Evolutionary conservation across 2,797 vertebrate species (phyloP).

Genomic region (Lagodon rhomboides): DNA sequence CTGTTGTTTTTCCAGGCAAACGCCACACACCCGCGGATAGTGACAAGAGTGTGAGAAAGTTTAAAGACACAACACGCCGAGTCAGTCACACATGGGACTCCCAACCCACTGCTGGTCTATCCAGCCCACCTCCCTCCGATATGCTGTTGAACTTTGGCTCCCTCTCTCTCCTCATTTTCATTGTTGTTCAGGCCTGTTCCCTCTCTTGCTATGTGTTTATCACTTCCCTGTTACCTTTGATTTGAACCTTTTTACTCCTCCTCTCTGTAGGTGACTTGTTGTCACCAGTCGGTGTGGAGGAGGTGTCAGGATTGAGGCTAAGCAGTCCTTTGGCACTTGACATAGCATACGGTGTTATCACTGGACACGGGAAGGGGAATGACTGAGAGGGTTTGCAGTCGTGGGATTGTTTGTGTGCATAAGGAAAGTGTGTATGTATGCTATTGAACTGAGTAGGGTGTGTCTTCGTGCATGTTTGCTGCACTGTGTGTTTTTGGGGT

Average conservation of each 20-base stretch:
- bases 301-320: conserved; percentile 63
- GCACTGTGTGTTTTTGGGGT: conserved; percentile 65
- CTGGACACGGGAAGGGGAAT: conserved; percentile 44
- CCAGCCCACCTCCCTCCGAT: conserved; percentile 47
- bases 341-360: conserved; percentile 56
- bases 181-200: conserved; percentile 47
- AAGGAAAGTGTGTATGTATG: conserved; percentile 46
- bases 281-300: conserved; percentile 42
- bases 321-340: conserved; percentile 64
- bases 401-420: conserved; percentile 49
- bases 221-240: conserved; percentile 15
- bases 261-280: conserved; percentile 36
- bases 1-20: conserved; percentile 50
- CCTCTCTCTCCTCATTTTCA: conserved; percentile 39
- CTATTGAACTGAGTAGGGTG: conserved; percentile 35
- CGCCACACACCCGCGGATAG: conserved; percentile 22
- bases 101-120: conserved; percentile 37
- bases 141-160: conserved; percentile 63
- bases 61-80: conserved; percentile 38
- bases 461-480: conserved; percentile 51
- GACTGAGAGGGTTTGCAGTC: conserved; percentile 31
- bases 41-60: conserved; percentile 53
- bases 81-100: conserved; percentile 48
- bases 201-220: background rate
- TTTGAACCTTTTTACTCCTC: background rate